Evolutionary conservation across 2,888 invertebrate genomes (phyloP).

Genomic region (Gari tellinella): DNA sequence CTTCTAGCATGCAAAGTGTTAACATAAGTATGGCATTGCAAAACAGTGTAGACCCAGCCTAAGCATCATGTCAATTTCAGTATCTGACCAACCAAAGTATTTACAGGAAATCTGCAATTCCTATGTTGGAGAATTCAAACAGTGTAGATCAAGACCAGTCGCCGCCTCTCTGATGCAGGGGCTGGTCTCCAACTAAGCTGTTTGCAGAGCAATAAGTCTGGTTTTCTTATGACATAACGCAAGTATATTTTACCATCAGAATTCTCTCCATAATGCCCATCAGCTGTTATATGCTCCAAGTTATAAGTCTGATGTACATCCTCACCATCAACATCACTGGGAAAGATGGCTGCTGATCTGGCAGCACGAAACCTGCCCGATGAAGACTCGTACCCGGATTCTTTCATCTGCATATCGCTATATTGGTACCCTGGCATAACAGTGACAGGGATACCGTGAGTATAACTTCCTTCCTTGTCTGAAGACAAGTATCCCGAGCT

Average conservation of each 20-base stretch:
- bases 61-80: too few relatives aligned
- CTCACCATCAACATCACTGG: slow-evolving; percentile 78
- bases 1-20: too few relatives aligned
- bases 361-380: slow-evolving; percentile 72
- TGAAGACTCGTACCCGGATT: slow-evolving; percentile 78
- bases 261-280: slow-evolving; percentile 62
- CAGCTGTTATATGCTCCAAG: slow-evolving; percentile 58
- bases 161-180: too few relatives aligned
- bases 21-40: too few relatives aligned
- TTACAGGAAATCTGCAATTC: too few relatives aligned
- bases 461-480: slow-evolving; percentile 77
- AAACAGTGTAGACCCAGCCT: too few relatives aligned
- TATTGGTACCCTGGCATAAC: slow-evolving; percentile 58
- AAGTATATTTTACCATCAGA: slow-evolving; percentile 62
- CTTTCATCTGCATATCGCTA: slow-evolving; percentile 78
- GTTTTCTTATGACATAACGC: too few relatives aligned
- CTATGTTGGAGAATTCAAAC: too few relatives aligned
- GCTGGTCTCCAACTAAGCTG: too few relatives aligned
- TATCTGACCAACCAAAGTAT: too few relatives aligned
- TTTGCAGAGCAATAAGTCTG: too few relatives aligned
- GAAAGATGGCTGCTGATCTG: slow-evolving; percentile 75
- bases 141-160: too few relatives aligned
- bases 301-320: slow-evolving; percentile 40
- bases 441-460: slow-evolving; percentile 63
- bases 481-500: slow-evolving; percentile 78